Conservation (phyloP, 2,113 vertebrate genomes). For the Chaetops frenatus region DNA sequence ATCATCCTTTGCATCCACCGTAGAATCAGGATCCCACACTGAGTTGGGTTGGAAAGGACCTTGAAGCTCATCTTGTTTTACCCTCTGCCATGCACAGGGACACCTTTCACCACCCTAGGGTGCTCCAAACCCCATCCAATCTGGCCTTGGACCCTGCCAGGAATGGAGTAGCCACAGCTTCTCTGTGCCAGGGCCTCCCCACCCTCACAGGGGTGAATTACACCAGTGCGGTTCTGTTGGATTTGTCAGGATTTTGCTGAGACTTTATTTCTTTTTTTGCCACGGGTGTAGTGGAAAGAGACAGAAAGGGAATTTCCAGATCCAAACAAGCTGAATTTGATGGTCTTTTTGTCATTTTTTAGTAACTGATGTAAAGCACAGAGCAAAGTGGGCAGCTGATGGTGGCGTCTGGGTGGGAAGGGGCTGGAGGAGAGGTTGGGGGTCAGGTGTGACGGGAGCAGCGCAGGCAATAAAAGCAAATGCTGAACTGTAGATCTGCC, state of each 20-base stretch:
- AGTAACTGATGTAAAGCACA: not conserved
- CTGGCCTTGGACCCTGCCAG: not conserved
- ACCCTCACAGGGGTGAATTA: not conserved
- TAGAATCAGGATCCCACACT: not conserved
- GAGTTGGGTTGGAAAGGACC: too few relatives aligned
- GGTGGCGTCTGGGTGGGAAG: not conserved
- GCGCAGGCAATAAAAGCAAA: not conserved
- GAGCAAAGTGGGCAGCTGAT: not conserved
- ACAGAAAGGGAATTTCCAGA: not conserved
- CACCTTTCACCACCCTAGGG: not conserved
- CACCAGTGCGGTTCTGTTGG: not conserved
- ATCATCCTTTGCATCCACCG: not conserved
- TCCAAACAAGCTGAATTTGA: not conserved
- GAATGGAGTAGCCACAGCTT: not conserved
- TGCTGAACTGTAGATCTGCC: not conserved
- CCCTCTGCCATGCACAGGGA: not conserved
- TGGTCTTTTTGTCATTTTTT: not conserved
- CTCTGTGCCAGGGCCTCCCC: not conserved
- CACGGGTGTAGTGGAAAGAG: accelerated
- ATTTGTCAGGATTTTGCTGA: not conserved
- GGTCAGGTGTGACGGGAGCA: not conserved
- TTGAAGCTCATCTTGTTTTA: not conserved
- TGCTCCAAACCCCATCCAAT: not conserved
- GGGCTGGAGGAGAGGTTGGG: not conserved
- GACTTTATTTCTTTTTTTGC: not conserved